Evolutionary conservation across 2,888 invertebrate species (phyloP).

Genomic region (Herminia tarsipennalis): DNA sequence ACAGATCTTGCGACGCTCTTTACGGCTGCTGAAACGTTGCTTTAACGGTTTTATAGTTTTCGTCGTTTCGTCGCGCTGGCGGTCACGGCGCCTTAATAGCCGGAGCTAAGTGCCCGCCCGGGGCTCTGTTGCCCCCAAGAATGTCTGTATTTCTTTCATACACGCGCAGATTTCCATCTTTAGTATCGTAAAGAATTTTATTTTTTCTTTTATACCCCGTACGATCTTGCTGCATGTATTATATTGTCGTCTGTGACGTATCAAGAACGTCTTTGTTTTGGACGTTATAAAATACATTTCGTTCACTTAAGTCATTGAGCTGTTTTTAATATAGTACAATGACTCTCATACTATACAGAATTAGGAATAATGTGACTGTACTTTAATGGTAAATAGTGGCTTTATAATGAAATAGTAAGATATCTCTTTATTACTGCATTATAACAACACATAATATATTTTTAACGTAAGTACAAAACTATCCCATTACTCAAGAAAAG

Average conservation of each 20-base stretch:
- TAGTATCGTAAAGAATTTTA: slow-evolving; percentile 67
- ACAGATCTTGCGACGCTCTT: slow-evolving; percentile 85
- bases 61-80: slow-evolving; percentile 81
- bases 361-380: too few species aligned
- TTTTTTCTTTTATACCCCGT: slow-evolving; percentile 60
- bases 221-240: slow-evolving; percentile 25
- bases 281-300: background rate
- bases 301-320: too few species aligned
- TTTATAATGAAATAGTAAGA: too few species aligned
- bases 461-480: background rate
- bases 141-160: slow-evolving; percentile 77
- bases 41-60: slow-evolving; percentile 86
- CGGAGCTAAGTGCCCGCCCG: slow-evolving; percentile 82
- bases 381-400: too few species aligned
- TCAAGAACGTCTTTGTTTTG: background rate
- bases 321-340: too few species aligned
- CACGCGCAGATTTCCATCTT: slow-evolving; percentile 79
- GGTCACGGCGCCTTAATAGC: slow-evolving; percentile 83
- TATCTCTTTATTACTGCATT: too few species aligned
- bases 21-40: slow-evolving; percentile 85
- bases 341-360: too few species aligned
- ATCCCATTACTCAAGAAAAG: background rate
- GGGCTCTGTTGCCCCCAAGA: slow-evolving; percentile 76
- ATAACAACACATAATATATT: too few species aligned
- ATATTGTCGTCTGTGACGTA: background rate